Evolutionary conservation across 1,140 invertebrate genomes (phyloP), one percentile per base, ranked within the genome.

Genomic region (Aradophagus sp.): DNA sequence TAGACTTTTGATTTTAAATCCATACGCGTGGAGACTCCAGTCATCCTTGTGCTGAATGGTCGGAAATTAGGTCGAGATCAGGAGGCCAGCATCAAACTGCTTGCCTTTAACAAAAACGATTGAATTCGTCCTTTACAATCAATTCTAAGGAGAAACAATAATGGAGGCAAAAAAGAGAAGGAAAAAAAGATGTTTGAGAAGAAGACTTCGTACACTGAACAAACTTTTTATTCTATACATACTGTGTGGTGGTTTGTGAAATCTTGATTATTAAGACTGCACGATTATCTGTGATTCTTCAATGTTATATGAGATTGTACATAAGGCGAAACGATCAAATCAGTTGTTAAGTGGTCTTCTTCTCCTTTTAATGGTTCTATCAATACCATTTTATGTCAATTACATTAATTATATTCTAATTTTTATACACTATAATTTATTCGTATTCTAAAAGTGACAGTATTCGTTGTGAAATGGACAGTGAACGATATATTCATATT

Each of bases 1-100:
- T 86, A 94, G 93, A 87, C 86, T 68, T 93, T 91, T 76, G 85
- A 89, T 62, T 94, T 92, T 80, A 87, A 88, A 76, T 89, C 90
- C 36, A 89, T 95, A 45, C 87, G 93, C 48, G 90, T 95, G 10
- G 91, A 93, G 82, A 92, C 89, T 62, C 93, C 93, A 0, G 79
- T 92, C 63, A 85, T 90, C 35, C 82, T 95, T 73, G 88, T 93
- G 14, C 89, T 94, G 23, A 95, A 95, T 83, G 91, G 92, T 6
- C 90, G 89, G 67, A 91, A 92, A 70, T 83, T 93, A 32, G 88
- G 88, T 23, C 85, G 87, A 58, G 89, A 92, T 72, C 90, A 93
- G 79, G 89, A 92, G 81, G 93, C 92, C 5, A 86, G 88, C 61
- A 87, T 87, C 13, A 85, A 81, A 70, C 63, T 85, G 31, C 78